Evolutionary conservation across 2,888 invertebrate genomes (phyloP), one percentile per base, ranked within the genome.

Genomic region (Pandemis cinnamomeana): DNA sequence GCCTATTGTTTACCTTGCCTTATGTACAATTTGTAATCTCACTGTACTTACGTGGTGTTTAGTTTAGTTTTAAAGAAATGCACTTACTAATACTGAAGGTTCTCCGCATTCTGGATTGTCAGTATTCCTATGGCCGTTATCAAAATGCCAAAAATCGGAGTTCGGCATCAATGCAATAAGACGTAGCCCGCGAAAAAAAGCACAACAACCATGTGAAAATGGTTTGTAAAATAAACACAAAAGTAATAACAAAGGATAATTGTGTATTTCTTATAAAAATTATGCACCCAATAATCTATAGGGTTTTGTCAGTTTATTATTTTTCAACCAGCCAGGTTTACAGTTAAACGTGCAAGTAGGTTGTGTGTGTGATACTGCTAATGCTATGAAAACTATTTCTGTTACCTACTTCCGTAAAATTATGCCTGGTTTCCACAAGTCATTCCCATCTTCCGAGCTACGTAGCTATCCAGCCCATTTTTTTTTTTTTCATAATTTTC

Each of bases 91-190:
- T 63, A 82, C 15, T 5, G 83, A 82, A 0, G 84, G 69, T 64
- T 83, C 82, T 42, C 77, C 83, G 8, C 11, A 27, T 62, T 77
- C 77, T 13, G 55, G 74, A 76, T 84, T 77, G 48, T 84, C 81
- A 15, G 71, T 55, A 8, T 76, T 36, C 58, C 83, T 83, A 13
- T 41, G 53, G 42, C 76, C 80, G 77, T 76, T 84, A 61, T 76
- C 71, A 80, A 88, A 89, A 27, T 89, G 90, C 88, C 90, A 91
- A 79, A 84, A 89, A 4, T 89, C 87, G 51, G 91, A 86, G 75
- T 88, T 87, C 77, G 91, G 91, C 91, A 91, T 91, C 75, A 72
- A 71, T 71, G 67, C 75, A 71, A 20, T 53, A 46, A 58, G 64
- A 10, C 48, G 27, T 44, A 42, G 42, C 46, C 51, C 36, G 63